Conservation (phyloP, 2,888 invertebrate species). For the Podotricha telesiphe region DNA sequence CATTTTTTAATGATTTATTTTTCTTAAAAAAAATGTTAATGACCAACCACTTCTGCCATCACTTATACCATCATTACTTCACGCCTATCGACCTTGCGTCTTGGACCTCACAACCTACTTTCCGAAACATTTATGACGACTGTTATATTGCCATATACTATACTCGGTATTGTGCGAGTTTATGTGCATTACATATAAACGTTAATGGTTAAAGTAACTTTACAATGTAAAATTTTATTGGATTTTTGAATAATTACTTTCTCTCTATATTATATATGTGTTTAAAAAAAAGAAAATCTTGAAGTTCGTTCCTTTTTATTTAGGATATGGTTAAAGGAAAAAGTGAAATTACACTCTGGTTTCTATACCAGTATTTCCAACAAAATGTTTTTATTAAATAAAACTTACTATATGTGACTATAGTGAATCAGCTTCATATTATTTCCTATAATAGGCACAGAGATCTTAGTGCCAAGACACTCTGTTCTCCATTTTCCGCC, state of each 20-base stretch:
- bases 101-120: constrained; percentile 49
- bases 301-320: too few relatives aligned
- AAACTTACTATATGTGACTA: not conserved
- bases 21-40: not conserved
- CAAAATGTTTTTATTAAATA: too few relatives aligned
- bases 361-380: too few relatives aligned
- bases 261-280: too few relatives aligned
- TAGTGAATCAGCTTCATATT: not conserved
- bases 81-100: constrained; percentile 52
- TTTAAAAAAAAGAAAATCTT: too few relatives aligned
- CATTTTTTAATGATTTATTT: not conserved
- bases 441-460: too few relatives aligned
- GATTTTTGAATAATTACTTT: not conserved
- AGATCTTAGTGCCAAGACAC: too few relatives aligned
- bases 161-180: constrained; percentile 29
- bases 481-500: too few relatives aligned
- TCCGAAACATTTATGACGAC: constrained; percentile 41
- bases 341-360: too few relatives aligned
- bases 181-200: constrained; percentile 30
- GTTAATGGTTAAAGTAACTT: constrained; percentile 12
- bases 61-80: constrained; percentile 31
- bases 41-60: not conserved
- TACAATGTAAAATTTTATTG: constrained; percentile 14
- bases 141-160: constrained; percentile 29
- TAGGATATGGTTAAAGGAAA: too few relatives aligned